phyloP scores from a whole-genome alignment of 30 jellyfish, hydroid and myxozoan genomes.

The Pseudorhiza aurosa region DNA sequence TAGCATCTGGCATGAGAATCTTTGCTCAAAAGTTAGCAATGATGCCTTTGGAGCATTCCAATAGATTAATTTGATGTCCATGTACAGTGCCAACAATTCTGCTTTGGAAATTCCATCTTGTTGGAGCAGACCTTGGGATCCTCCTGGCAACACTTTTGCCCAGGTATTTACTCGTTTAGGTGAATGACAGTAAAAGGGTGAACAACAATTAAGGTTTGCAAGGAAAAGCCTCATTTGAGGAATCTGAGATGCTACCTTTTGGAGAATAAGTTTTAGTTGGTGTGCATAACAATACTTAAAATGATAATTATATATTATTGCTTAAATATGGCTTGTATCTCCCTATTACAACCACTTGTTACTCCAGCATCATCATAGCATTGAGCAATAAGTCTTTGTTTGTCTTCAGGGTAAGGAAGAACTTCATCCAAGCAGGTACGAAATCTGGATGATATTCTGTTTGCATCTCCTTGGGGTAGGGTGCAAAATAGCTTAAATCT shows the following conservation, averaged over 20 bases:
- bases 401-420: conserved; percentile 28
- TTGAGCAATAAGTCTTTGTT: conserved; percentile 24
- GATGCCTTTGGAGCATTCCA: conserved; percentile 35
- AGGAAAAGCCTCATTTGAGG: conserved; percentile 2
- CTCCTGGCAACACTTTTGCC: conserved; percentile 37
- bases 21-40: not conserved
- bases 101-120: conserved; percentile 67
- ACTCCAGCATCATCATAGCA: conserved; percentile 55
- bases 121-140: conserved; percentile 34
- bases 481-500: conserved; percentile 46
- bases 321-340: conserved; percentile 20
- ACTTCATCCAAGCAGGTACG: conserved; percentile 17
- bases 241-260: conserved; percentile 24
- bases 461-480: conserved; percentile 26
- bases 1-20: too few relatives aligned
- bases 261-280: conserved; percentile 38
- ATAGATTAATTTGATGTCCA: conserved; percentile 2
- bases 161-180: conserved; percentile 38
- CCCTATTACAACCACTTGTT: conserved; percentile 29
- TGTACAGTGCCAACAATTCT: conserved; percentile 41
- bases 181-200: conserved; percentile 40
- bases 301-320: conserved; percentile 16
- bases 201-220: conserved; percentile 31
- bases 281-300: conserved; percentile 66
- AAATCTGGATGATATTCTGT: conserved; percentile 12